Conservation (phyloP, 1,140 invertebrate genomes). For the Hesperophylax magnus region DNA sequence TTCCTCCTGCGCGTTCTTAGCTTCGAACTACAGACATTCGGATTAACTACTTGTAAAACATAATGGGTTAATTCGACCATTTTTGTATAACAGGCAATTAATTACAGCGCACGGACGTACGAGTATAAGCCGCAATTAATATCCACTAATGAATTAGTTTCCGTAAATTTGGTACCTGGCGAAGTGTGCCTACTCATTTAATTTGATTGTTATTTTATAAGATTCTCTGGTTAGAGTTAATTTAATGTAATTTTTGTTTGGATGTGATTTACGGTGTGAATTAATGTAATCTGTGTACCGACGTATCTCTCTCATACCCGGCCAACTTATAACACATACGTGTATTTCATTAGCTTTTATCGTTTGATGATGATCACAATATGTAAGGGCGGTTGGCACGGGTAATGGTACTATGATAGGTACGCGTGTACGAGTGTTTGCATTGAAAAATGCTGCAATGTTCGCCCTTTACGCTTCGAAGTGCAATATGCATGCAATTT, state of each 20-base stretch:
- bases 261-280: slow-evolving; percentile 33
- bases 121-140: slow-evolving; percentile 18
- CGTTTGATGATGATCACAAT: slow-evolving; percentile 28
- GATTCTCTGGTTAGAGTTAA: slow-evolving; percentile 8
- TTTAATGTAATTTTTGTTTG: slow-evolving; percentile 32
- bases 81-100: slow-evolving; percentile 53
- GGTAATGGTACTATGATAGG: too few species aligned
- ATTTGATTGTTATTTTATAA: slow-evolving; percentile 43
- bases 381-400: neutral
- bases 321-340: neutral
- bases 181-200: slow-evolving; percentile 38
- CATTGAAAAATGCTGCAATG: too few species aligned
- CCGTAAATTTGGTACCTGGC: slow-evolving; percentile 48
- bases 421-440: too few species aligned
- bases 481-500: neutral
- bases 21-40: slow-evolving; percentile 21
- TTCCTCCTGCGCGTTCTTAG: slow-evolving; percentile 6
- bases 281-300: slow-evolving; percentile 14
- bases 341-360: slow-evolving; percentile 35
- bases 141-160: slow-evolving; percentile 50
- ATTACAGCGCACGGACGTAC: slow-evolving; percentile 34
- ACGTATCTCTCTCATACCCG: neutral
- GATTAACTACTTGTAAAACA: slow-evolving; percentile 42
- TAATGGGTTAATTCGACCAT: slow-evolving; percentile 47
- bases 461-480: neutral